Base-by-base conservation (phyloP, 2,113 vertebrate species). In the Tringa solitaria region DNA sequence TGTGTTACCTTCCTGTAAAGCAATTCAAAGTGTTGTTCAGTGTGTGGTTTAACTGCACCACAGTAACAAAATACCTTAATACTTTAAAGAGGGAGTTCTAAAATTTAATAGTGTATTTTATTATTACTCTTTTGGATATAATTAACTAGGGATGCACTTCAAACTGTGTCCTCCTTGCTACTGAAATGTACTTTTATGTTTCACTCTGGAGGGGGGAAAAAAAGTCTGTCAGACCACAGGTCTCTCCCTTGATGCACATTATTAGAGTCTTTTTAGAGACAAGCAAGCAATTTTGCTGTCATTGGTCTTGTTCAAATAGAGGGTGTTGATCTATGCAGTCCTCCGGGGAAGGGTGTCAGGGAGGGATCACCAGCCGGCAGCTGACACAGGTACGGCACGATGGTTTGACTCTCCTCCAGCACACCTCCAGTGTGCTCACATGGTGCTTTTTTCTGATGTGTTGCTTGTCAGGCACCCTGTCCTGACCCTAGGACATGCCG, bases 231-330 rank as follows among this genome's bases (percentile, higher is more conserved):
- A 99, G 98, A 98, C 98, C 97, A 97, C 93, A 95, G 98, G 97
- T 98, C 96, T 98, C 97, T 99, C 99, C 99, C 99, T 98, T 97
- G 99, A 98, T 99, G 98, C 98, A 98, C 98, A 98, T 99, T 99
- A 99, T 99, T 99, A 98, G 98, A 98, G 98, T 98, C 98, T 98
- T 99, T 99, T 99, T 98, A 98, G 98, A 99, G 99, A 99, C 98
- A 99, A 99, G 98, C 98, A 98, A 98, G 98, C 98, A 98, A 98
- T 99, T 99, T 99, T 98, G 98, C 99, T 99, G 99, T 99, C 99
- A 98, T 97, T 98, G 99, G 98, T 98, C 98, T 98, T 99, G 98
- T 98, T 99, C 99, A 99, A 99, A 98, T 96, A 98, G 98, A 98
- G 98, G 98, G 97, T 99, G 98, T 99, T 99, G 98, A 98, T 99